Evolutionary conservation across 1,140 invertebrate genomes (phyloP).

Genomic region (Andricus grossulariae): DNA sequence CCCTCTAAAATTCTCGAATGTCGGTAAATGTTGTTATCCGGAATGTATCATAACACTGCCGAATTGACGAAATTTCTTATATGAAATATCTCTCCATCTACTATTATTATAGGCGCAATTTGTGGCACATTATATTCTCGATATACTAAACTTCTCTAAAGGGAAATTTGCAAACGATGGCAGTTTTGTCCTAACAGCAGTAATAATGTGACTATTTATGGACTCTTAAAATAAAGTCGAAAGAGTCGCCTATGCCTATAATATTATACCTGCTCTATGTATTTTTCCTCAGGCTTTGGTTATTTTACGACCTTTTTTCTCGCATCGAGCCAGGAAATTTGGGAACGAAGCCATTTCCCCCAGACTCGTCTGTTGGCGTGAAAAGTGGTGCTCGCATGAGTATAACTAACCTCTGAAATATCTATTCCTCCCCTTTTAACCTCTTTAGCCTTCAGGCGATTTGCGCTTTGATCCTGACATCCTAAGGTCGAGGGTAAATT

Average conservation of each 20-base stretch:
- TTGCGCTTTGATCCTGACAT: constrained; percentile 10
- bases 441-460: constrained; percentile 17
- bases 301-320: constrained; percentile 13
- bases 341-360: constrained; percentile 29
- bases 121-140: neutral
- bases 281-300: constrained; percentile 4
- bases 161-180: neutral
- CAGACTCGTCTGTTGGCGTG: neutral
- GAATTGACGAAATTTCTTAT: too few relatives aligned
- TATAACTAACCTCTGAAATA: constrained; percentile 30
- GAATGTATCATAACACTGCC: too few relatives aligned
- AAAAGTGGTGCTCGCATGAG: constrained; percentile 6
- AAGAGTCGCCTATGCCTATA: constrained; percentile 21
- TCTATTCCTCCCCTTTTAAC: constrained; percentile 20
- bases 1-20: too few relatives aligned
- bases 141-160: neutral
- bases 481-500: constrained; percentile 13
- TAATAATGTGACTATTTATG: neutral
- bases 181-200: neutral
- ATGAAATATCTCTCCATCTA: too few relatives aligned
- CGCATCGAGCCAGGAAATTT: constrained; percentile 4
- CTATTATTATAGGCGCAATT: too few relatives aligned
- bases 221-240: neutral
- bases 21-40: too few relatives aligned
- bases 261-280: neutral